Evolutionary conservation across 2,888 invertebrate genomes (phyloP).

Genomic region (Pseudolycoriella hygida): DNA sequence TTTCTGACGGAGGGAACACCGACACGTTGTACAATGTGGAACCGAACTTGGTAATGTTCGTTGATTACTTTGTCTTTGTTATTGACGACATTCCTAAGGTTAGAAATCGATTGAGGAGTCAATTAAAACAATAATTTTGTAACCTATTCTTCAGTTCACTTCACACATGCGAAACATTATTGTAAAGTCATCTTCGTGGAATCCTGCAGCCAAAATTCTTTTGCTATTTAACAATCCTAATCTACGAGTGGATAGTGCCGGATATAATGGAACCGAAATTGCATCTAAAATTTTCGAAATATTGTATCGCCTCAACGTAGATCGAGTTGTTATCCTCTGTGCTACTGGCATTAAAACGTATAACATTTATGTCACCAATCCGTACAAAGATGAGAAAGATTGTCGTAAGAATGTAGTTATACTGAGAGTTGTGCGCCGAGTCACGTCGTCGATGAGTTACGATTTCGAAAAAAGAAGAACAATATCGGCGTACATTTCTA

Average conservation of each 20-base stretch:
- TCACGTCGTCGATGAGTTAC: too few species aligned
- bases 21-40: not conserved
- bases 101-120: not conserved
- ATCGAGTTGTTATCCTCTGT: slow-evolving; percentile 21
- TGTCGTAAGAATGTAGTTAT: slow-evolving; percentile 15
- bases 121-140: not conserved
- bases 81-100: slow-evolving; percentile 17
- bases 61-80: slow-evolving; percentile 23
- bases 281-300: slow-evolving; percentile 18
- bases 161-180: slow-evolving; percentile 12
- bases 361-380: slow-evolving; percentile 20
- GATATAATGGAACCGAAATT: slow-evolving; percentile 8
- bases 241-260: slow-evolving; percentile 8
- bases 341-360: slow-evolving; percentile 18
- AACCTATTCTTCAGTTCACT: slow-evolving; percentile 3
- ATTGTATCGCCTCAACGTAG: slow-evolving; percentile 20
- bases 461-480: too few species aligned
- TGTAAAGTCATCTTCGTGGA: slow-evolving; percentile 21
- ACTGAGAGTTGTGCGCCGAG: too few species aligned
- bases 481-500: too few species aligned
- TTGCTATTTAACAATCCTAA: slow-evolving; percentile 21
- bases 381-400: slow-evolving; percentile 17
- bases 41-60: slow-evolving; percentile 2
- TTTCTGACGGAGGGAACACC: not conserved
- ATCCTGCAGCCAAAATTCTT: slow-evolving; percentile 24